Conservation (phyloP, 2,797 vertebrate genomes). For the Chaetodon trifasciatus region DNA sequence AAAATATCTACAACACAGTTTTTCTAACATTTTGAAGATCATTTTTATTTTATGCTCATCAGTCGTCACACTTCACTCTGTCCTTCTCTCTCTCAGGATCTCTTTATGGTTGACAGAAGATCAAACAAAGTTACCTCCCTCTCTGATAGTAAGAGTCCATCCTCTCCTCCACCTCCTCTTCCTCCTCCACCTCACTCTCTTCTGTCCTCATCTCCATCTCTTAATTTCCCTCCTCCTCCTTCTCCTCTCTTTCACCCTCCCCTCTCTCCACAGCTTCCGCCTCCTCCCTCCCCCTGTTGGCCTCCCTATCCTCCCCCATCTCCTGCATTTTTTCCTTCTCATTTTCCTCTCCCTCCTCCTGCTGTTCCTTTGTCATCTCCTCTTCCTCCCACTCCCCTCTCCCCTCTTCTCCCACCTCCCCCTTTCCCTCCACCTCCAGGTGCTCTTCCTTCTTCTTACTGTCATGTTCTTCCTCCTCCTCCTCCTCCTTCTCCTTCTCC, state of each 20-base stretch:
- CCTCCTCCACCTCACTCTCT: slow-evolving; percentile 23
- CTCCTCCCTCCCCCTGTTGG: background rate
- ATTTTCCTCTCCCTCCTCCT: slow-evolving; percentile 14
- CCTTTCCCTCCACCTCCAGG: background rate
- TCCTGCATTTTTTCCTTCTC: background rate
- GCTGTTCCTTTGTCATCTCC: background rate
- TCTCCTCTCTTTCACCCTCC: background rate
- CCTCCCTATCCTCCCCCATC: background rate
- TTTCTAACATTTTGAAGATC: background rate
- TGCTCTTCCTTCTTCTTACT: background rate
- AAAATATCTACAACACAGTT: background rate
- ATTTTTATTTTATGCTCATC: background rate
- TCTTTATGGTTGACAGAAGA: slow-evolving; percentile 86
- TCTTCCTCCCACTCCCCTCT: slow-evolving; percentile 6
- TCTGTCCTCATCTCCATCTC: slow-evolving; percentile 1
- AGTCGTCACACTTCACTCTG: background rate
- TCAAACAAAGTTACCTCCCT: slow-evolving; percentile 81
- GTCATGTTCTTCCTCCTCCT: background rate
- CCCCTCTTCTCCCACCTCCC: background rate
- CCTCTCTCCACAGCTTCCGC: background rate
- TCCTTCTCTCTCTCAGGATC: slow-evolving; percentile 75
- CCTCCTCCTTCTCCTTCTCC: slow-evolving; percentile 18
- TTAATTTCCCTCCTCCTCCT: background rate
- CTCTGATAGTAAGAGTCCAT: slow-evolving; percentile 80
- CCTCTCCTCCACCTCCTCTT: slow-evolving; percentile 53